phyloP scores from a whole-genome alignment of 2,797 vertebrate species.

The Enteromius paludinosus region DNA sequence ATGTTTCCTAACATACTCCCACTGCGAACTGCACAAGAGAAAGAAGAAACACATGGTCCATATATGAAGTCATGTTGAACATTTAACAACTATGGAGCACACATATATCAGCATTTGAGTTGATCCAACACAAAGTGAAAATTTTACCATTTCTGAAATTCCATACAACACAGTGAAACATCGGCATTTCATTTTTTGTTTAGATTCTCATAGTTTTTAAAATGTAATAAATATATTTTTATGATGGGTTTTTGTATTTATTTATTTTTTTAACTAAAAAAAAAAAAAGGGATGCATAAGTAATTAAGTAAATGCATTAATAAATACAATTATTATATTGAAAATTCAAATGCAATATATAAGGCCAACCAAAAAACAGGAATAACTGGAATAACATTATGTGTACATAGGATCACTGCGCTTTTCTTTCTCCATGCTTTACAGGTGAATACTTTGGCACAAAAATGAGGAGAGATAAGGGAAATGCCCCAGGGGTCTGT shows the following conservation, averaged over 20 bases:
- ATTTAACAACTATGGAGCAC: neutral
- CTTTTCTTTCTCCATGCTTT: slow-evolving; percentile 43
- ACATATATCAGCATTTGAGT: neutral
- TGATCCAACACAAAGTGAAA: neutral
- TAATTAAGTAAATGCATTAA: too few relatives aligned
- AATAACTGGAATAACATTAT: neutral
- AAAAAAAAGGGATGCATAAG: too few relatives aligned
- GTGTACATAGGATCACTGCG: slow-evolving; percentile 5
- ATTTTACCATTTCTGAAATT: neutral
- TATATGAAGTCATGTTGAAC: slow-evolving; percentile 1
- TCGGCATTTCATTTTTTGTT: neutral
- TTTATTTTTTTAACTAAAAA: too few relatives aligned
- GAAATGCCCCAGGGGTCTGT: slow-evolving; percentile 46
- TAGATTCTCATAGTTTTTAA: neutral
- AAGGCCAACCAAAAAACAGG: too few relatives aligned
- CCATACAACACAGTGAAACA: neutral
- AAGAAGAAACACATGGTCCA: neutral
- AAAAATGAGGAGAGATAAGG: slow-evolving; percentile 48
- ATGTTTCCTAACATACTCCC: slow-evolving; percentile 27
- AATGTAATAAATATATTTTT: neutral
- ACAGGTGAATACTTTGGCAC: slow-evolving; percentile 27
- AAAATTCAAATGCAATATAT: too few relatives aligned
- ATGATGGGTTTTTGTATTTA: neutral
- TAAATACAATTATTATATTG: too few relatives aligned
- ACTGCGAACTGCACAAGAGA: neutral